Evolutionary conservation across 2,888 invertebrate species (phyloP).

Genomic region (Thyatira batis): DNA sequence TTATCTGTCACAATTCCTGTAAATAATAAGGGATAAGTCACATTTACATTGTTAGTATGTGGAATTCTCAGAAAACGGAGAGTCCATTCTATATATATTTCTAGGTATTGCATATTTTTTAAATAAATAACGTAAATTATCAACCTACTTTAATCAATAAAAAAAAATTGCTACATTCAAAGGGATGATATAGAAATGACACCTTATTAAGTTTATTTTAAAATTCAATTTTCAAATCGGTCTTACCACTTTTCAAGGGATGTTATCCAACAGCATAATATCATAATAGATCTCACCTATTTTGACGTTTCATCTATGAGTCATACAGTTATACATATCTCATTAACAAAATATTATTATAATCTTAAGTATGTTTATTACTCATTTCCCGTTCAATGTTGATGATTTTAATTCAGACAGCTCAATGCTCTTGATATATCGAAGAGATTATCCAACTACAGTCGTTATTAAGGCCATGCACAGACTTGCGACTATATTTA

Average conservation of each 20-base stretch:
- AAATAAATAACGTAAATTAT: too few species aligned
- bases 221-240: too few species aligned
- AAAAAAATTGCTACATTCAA: too few species aligned
- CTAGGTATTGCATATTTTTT: too few species aligned
- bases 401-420: conserved; percentile 56
- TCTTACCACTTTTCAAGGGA: too few species aligned
- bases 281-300: too few species aligned
- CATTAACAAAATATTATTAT: background rate
- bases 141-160: too few species aligned
- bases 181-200: too few species aligned
- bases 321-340: too few species aligned
- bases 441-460: conserved; percentile 62
- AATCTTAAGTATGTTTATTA: conserved; percentile 35
- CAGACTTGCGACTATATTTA: conserved; percentile 20
- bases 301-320: too few species aligned
- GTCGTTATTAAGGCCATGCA: conserved; percentile 31
- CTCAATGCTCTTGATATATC: conserved; percentile 67
- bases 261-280: too few species aligned
- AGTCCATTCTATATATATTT: background rate
- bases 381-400: conserved; percentile 51
- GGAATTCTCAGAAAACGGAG: background rate
- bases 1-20: background rate
- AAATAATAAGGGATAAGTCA: conserved; percentile 1
- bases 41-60: background rate
- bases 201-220: too few species aligned